Evolutionary conservation across 1,140 invertebrate genomes (phyloP), one percentile per base, ranked within the genome.

Genomic region (Steinernema feltiae): DNA sequence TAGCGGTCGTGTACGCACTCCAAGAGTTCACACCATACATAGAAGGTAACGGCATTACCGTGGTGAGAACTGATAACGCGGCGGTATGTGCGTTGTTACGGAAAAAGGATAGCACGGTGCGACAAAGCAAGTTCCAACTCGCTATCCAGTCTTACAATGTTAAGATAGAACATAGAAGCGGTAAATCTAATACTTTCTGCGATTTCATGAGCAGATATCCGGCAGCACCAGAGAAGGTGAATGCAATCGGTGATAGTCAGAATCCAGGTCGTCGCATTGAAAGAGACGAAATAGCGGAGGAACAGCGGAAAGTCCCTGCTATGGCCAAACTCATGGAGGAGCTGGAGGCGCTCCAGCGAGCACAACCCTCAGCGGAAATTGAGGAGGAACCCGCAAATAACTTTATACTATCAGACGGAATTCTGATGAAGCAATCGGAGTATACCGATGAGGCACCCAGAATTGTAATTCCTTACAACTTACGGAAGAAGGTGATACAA

Each of bases 1-100:
- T 79, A 2, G 78, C 53, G 1, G 41, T 79, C n/a, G 0, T 31
- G 53, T 32, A 3, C 7, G 70, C 48, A n/a, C 18, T 76, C 1
- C 31, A 29, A 21, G 15, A 72, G 1, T 77, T 74, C 31, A 31
- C 69, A 21, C 27, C 72, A 1, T 32, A 74, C 1, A 18, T 76
- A 1, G 69, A 73, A 48, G 35, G 74, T 29, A 69, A 70, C 27
- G 27, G 3, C 21, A 15, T 30, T 1, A 74, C 48, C 21, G 15
- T 71, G 30, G 27, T 74, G 1, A 3, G 27, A n/a, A 74, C 73
- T 18, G 73, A 74, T 27, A 48, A 74, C 27, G 1, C 27, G 30
- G 69, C 73, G 1, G n/a, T 74, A 18, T 31, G 48, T 71, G 48
- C 30, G 24, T 18, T 73, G 1, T 48, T 73, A 27, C 35, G 35